Evolutionary conservation across 1,140 invertebrate genomes (phyloP).

Genomic region (Armadillidium nasatum): DNA sequence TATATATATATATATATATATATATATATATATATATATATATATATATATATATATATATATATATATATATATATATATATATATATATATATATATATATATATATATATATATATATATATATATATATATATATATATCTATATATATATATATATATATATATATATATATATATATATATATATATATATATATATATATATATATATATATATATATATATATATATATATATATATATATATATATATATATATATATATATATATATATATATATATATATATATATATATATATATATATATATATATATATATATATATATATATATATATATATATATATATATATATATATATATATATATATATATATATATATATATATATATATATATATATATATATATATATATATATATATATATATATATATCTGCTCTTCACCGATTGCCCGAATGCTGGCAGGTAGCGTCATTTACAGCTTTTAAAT

Average conservation of each 20-base stretch:
- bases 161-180: not conserved
- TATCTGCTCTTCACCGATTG: too few species aligned
- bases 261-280: not conserved
- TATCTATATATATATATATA: too few species aligned
- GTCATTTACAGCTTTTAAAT: too few species aligned
- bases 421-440: not conserved
- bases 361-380: conserved; percentile 5
- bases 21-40: too few species aligned
- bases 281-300: too few species aligned
- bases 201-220: not conserved
- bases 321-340: not conserved
- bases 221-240: not conserved
- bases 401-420: conserved; percentile 2
- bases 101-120: too few species aligned
- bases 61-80: too few species aligned
- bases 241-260: not conserved
- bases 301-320: not conserved
- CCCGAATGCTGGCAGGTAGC: too few species aligned
- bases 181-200: not conserved
- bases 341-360: not conserved
- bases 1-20: too few species aligned
- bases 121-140: too few species aligned
- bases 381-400: not conserved
- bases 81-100: too few species aligned
- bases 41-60: too few species aligned